Base-by-base conservation (phyloP, 2,888 invertebrate genomes). In the Glyphotaelius pellucidus region DNA sequence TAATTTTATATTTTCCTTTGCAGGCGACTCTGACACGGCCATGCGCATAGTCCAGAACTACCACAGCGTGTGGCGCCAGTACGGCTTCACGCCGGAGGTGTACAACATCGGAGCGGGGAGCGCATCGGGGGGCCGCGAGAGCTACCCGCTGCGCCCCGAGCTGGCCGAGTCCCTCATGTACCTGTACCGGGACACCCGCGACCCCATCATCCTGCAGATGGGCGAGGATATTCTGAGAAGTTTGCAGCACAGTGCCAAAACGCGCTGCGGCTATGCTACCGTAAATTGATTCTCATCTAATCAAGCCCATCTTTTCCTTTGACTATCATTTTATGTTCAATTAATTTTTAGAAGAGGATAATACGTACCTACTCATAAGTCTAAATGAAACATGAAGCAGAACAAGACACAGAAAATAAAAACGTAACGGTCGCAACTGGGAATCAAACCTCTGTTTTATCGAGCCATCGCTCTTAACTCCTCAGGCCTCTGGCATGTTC, bases 151-250 rank as follows among this genome's bases (percentile, higher is more conserved):
- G 81, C 96, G 99, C 86, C 99, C 99, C 0, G 99, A 99, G 95
- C 97, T 99, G 4, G 98, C 99, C 15, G 99, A 99, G 95, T 99
- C 99, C 31, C 98, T 99, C 67, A 99, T 99, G 99, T 99, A 99
- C 94, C 95, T 99, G 90, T 99, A 99, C 95, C 96, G 98, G 94
- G 98, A 99, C 1, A 99, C 99, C 0, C 97, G 97, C n/a, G 99
- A 99, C 95, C 99, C 99, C 0, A 98, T 97, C 94, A 96, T 99
- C 92, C 96, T 99, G 93, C 98, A 99, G 95, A 97, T 99, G 94
- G 99, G 99, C 0, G 98, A 99, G 93, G 99, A 99, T 95, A 98
- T 99, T 94, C 95, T 99, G 80, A 97, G 98, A 94, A 98, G 99
- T 93, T 98, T 99, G 93, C 99, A 99, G 94, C 98, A 98, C 94